These are phyloP conservation scores for Aplocera efformata DNA, from an alignment of 2,888 invertebrate genomes.

Conservation along the genomic window DNA sequence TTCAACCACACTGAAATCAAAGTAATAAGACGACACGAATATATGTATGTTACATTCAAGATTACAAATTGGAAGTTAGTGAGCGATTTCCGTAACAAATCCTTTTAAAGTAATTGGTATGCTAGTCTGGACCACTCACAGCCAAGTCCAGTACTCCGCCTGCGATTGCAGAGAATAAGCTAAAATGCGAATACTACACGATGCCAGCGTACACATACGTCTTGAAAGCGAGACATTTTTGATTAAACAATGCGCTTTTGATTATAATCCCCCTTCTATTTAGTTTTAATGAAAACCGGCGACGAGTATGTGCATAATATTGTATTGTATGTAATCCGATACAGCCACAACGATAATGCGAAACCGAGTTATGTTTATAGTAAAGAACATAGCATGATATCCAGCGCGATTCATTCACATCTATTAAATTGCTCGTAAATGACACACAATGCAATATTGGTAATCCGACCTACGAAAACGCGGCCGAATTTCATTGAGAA, in stretches of 20 bases:
- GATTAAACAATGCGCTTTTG: constrained; percentile 36
- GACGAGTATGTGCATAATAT: constrained; percentile 25
- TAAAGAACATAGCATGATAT: constrained; percentile 41
- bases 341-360: constrained; percentile 39
- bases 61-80: constrained; percentile 11
- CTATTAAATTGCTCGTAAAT: constrained; percentile 52
- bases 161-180: constrained; percentile 36
- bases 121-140: constrained; percentile 25
- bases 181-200: constrained; percentile 30
- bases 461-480: constrained; percentile 12
- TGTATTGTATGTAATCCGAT: constrained; percentile 46
- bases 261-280: constrained; percentile 35
- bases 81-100: constrained; percentile 28
- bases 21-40: too few species aligned
- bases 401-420: constrained; percentile 43
- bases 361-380: constrained; percentile 41
- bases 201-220: constrained; percentile 40
- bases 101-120: constrained; percentile 34
- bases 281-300: constrained; percentile 25
- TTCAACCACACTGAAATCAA: too few species aligned
- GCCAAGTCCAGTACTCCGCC: constrained; percentile 19
- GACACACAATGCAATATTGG: constrained; percentile 34
- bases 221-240: constrained; percentile 37
- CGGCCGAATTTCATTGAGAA: constrained; percentile 13
- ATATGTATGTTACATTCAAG: constrained; percentile 4